Evolutionary conservation across 1,140 invertebrate species (phyloP), one percentile per base, ranked within the genome.

Genomic region (Diorhabda sublineata): DNA sequence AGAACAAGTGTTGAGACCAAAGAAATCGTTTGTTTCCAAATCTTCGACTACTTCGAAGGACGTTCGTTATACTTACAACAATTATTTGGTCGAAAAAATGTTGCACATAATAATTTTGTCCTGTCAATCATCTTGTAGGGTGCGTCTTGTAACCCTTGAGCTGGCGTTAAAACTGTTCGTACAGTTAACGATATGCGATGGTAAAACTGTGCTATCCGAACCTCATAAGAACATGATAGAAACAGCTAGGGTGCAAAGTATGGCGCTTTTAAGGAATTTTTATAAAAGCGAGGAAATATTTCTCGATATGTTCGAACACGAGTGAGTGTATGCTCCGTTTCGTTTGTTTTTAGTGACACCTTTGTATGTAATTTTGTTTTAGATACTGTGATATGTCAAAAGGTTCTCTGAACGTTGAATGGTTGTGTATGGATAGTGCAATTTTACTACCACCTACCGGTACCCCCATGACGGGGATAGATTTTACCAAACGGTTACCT

Each of bases 231-330:
- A 86, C 8, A 85, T 87, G 6, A 86, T 95, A 8, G 92, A 95
- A 80, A 86, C 89, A 61, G 90, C 94, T 4, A 88, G 90, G 70
- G 92, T 94, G 76, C 92, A 96, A 77, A 93, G 94, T 71, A 95
- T 93, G 56, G 87, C 91, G 26, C 83, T 95, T 8, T 85, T 98
- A 2, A 86, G 94, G 56, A 96, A 96, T 84, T 97, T 97, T 80
- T 98, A 97, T 81, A 98, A 97, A 88, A 96, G 93, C 78, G 97
- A 99, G 85, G 97, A 99, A 78, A 96, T 99, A 73, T 99, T 99
- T 84, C 83, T 99, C 45, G 97, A 99, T 80, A 95, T 99, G 88
- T 99, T 99, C 83, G 97, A 99, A 83, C 96, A 98, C 81, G 98
- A 99, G 86, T 93, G 87, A 85, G 84, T 84, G 64, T 5, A 6